These are phyloP conservation scores for Polydrusus cervinus DNA, from an alignment of 2,888 invertebrate genomes.

Conservation along the genomic window DNA sequence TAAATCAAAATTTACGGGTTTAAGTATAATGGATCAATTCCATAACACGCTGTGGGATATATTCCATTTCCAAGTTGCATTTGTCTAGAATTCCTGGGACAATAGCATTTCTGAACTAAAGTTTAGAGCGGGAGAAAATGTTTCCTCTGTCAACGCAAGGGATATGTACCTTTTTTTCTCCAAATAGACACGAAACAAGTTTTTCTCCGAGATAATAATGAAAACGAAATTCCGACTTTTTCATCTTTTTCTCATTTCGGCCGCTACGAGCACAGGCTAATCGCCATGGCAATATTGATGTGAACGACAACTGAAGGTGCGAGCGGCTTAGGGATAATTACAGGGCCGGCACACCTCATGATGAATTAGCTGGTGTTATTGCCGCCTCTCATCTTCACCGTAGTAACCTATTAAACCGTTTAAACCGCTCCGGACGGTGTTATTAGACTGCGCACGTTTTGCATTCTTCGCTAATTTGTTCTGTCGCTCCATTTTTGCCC, in stretches of 20 bases:
- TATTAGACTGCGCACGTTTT: conserved; percentile 44
- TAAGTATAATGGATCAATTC: too few relatives aligned
- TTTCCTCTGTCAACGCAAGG: too few relatives aligned
- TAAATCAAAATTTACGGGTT: too few relatives aligned
- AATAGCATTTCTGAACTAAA: too few relatives aligned
- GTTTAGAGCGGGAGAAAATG: too few relatives aligned
- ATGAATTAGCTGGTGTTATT: conserved; percentile 67
- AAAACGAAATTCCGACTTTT: conserved; percentile 3
- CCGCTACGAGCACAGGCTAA: conserved; percentile 28
- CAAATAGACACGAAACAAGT: neutral
- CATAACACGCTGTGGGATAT: too few relatives aligned
- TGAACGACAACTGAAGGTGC: conserved; percentile 37
- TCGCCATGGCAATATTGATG: conserved; percentile 29
- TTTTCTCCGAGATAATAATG: too few relatives aligned
- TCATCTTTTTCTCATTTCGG: conserved; percentile 21
- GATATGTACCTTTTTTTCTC: neutral
- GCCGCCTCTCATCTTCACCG: conserved; percentile 65
- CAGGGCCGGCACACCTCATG: conserved; percentile 69
- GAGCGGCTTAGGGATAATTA: conserved; percentile 33
- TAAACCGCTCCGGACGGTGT: conserved; percentile 40
- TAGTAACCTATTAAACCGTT: conserved; percentile 61
- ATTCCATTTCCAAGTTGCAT: too few relatives aligned
- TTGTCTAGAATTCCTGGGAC: too few relatives aligned
- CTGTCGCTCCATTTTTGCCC: conserved; percentile 40
- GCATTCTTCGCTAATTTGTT: conserved; percentile 44